Conservation (phyloP, 2,113 vertebrate genomes). For the Marmota flaviventris region DNA sequence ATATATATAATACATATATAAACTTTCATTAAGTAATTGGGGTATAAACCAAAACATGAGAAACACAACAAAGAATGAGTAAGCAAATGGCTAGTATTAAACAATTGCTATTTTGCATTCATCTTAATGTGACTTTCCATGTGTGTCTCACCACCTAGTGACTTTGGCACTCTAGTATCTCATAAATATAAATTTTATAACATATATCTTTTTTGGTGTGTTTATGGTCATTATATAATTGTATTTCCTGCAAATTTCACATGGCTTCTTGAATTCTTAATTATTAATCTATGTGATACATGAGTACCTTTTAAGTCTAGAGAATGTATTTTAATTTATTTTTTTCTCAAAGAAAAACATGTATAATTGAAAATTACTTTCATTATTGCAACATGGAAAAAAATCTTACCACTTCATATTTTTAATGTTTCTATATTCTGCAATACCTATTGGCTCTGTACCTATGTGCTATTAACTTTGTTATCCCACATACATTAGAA, state of each 20-base stretch:
- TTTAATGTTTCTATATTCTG: neutral
- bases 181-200: too few relatives aligned
- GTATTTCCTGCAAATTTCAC: neutral
- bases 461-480: neutral
- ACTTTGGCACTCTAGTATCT: neutral
- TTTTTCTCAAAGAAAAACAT: neutral
- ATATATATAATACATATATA: neutral
- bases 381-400: neutral
- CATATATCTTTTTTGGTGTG: neutral
- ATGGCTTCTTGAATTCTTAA: neutral
- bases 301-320: neutral
- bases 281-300: neutral
- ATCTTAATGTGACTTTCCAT: neutral
- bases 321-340: neutral
- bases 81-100: neutral
- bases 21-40: conserved; percentile 26
- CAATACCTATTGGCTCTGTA: neutral
- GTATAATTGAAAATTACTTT: neutral
- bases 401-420: neutral
- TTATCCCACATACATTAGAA: neutral
- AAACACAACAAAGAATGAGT: neutral
- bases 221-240: neutral
- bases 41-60: neutral
- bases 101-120: neutral
- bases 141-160: neutral